Evolutionary conservation across 2,888 invertebrate species (phyloP), one percentile per base, ranked within the genome.

Genomic region (Torymus auratus): DNA sequence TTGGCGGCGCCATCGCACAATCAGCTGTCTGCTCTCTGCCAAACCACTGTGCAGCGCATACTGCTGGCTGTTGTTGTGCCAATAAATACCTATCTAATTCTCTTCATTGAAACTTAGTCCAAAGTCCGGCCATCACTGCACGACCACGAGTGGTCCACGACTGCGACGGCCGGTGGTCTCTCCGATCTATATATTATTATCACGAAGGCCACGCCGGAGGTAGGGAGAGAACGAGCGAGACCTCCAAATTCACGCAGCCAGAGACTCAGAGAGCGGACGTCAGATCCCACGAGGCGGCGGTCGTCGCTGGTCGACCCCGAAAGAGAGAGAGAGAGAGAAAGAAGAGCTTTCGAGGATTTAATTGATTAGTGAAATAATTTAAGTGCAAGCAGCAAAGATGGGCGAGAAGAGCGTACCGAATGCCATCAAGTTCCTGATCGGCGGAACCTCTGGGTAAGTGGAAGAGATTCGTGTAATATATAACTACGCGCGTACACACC

Each of bases 391-490:
- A 74, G 11, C 50, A 1, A 70, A 55, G 12, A 79, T 79, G 56
- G 86, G 84, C 60, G 84, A 88, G 83, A 90, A 89, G 77, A 84
- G 84, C 2, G 88, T 91, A 62, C 90, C 90, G 28, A 90, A 89
- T 81, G 78, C 84, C 17, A 83, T 90, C 72, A 90, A 90, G 83
- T 91, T 90, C 74, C 75, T 89, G 41, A 89, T 91, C 79, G 89
- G 89, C 20, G 91, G 91, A 17, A 84, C 87, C 4, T 87, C 91
- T 72, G 90, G 91, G 91, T 91, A 85, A 80, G 87, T 89, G 5
- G 41, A 41, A 41, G 5, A 41, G 5, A 20, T 20, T 20, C 20
- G 20, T 20, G 20, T 20, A 2, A 28, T 41, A 4, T 28, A 41
- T 41, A 41, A 28, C 7, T 10, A 10, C 41, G 7, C 7, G 7